A percentile compares a stretch with the other conserved stretches of the same genome.
These are phyloP conservation scores for Odocoileus hemionus DNA, from an alignment of 2,113 vertebrate species.

Conservation along the genomic window DNA sequence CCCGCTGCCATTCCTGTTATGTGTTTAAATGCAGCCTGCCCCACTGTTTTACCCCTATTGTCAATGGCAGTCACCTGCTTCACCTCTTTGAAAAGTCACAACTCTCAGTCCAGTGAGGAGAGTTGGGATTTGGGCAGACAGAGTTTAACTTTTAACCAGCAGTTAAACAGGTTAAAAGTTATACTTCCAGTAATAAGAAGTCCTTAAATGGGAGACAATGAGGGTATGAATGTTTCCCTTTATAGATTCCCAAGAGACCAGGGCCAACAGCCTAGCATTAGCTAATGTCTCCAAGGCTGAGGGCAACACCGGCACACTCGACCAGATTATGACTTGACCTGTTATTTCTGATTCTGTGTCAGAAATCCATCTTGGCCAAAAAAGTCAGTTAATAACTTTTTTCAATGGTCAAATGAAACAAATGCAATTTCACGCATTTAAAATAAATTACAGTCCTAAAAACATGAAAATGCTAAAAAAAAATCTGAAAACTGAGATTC, in stretches of 20 bases:
- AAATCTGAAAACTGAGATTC: background rate
- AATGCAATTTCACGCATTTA: background rate
- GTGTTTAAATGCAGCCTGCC: background rate
- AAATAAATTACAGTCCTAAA: background rate
- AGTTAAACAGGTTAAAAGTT: background rate
- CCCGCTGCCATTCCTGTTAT: background rate
- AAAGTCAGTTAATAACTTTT: background rate
- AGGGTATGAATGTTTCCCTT: background rate
- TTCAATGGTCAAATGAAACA: background rate
- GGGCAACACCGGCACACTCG: background rate
- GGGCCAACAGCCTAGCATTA: background rate
- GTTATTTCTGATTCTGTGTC: background rate
- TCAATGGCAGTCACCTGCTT: background rate
- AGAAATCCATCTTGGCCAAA: background rate
- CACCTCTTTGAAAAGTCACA: background rate
- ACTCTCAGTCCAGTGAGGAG: background rate
- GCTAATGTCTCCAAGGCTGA: background rate
- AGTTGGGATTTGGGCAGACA: background rate
- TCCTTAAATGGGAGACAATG: background rate
- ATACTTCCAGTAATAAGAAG: background rate
- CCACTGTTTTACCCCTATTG: background rate
- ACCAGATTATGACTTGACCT: background rate
- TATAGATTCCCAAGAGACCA: background rate
- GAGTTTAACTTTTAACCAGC: background rate
- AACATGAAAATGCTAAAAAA: background rate